These are phyloP conservation scores for Athetis lepigone DNA, from an alignment of 2,888 invertebrate genomes.

Conservation along the genomic window DNA sequence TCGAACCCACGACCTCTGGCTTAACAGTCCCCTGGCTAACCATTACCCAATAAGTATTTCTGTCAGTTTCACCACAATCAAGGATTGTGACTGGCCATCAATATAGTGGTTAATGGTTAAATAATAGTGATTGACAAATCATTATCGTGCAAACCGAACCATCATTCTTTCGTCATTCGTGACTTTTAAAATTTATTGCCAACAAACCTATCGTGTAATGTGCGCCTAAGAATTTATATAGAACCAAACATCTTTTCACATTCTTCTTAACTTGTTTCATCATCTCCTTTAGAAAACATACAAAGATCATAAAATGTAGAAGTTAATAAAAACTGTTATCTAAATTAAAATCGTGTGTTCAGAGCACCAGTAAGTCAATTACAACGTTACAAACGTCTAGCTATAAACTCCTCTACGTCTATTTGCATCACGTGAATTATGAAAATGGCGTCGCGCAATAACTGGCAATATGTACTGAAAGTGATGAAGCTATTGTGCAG, in stretches of 20 bases:
- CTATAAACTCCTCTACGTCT: slow-evolving; percentile 41
- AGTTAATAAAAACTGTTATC: slow-evolving; percentile 20
- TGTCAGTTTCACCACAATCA: too few relatives aligned
- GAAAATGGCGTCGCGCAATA: slow-evolving; percentile 42
- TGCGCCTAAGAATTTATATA: not conserved
- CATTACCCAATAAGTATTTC: too few relatives aligned
- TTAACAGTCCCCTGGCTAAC: too few relatives aligned
- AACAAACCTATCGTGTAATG: too few relatives aligned
- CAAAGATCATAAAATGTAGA: too few relatives aligned
- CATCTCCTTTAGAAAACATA: slow-evolving; percentile 6
- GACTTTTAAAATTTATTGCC: too few relatives aligned
- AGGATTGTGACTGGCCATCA: too few relatives aligned
- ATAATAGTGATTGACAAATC: too few relatives aligned
- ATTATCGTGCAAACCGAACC: too few relatives aligned
- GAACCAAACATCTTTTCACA: not conserved
- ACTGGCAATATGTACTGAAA: slow-evolving; percentile 22
- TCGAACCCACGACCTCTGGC: too few relatives aligned
- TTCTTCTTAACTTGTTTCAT: slow-evolving; percentile 5
- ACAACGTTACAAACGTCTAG: slow-evolving; percentile 30
- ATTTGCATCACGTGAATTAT: slow-evolving; percentile 50
- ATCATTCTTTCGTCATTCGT: too few relatives aligned
- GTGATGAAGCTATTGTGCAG: slow-evolving; percentile 32
- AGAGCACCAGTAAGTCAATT: slow-evolving; percentile 40
- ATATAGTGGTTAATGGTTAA: too few relatives aligned
- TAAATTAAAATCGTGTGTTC: slow-evolving; percentile 38